phyloP scores from a whole-genome alignment of 2,797 vertebrate genomes.

The Fringilla coelebs region DNA sequence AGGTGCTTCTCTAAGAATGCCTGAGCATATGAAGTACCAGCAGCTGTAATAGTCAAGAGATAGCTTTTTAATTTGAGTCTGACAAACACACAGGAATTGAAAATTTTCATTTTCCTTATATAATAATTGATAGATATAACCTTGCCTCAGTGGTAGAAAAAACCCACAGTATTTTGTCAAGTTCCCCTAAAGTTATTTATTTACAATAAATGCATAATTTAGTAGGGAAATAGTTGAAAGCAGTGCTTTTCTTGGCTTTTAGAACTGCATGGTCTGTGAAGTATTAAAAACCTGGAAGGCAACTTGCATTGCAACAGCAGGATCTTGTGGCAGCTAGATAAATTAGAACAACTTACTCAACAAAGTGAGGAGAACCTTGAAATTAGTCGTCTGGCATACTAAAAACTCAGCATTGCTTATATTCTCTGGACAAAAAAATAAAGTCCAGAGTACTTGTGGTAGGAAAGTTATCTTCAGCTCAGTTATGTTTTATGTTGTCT shows the following conservation, averaged over 20 bases:
- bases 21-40: not conserved
- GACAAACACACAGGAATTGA: not conserved
- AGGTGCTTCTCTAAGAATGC: not conserved
- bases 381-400: not conserved
- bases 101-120: not conserved
- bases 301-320: not conserved
- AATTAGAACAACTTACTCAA: constrained; percentile 5
- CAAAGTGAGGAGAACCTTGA: constrained; percentile 8
- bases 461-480: not conserved
- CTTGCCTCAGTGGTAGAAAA: not conserved
- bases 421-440: not conserved
- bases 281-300: not conserved
- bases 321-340: not conserved
- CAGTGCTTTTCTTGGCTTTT: not conserved
- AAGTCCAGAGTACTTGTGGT: not conserved
- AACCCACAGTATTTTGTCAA: not conserved
- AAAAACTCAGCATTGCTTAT: not conserved
- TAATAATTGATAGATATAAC: not conserved
- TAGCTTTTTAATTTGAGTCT: not conserved
- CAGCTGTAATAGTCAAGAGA: not conserved
- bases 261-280: not conserved
- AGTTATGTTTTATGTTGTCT: not conserved
- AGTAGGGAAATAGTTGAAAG: not conserved
- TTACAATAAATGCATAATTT: constrained; percentile 6
- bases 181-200: not conserved